Conservation (phyloP, 2,797 vertebrate species). For the Tympanoctomys barrerae region DNA sequence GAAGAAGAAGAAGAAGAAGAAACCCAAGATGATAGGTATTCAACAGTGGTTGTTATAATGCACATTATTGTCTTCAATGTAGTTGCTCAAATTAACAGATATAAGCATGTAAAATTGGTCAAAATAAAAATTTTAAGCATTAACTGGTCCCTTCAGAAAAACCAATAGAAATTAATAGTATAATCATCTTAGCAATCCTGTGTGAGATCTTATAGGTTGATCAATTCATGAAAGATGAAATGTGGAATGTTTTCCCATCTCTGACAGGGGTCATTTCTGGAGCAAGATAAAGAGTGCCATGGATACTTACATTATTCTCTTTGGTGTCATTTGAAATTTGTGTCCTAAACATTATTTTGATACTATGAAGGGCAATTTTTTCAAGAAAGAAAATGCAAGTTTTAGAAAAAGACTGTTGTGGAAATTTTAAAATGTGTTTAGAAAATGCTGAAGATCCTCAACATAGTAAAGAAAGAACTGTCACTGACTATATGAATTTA, state of each 20-base stretch:
- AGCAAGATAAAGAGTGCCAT: conserved; percentile 34
- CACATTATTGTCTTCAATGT: too few species aligned
- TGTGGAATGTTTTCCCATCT: background rate
- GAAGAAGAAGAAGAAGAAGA: too few species aligned
- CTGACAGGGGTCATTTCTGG: background rate
- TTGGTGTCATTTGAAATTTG: conserved; percentile 30
- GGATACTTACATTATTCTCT: conserved; percentile 31
- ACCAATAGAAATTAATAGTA: too few species aligned
- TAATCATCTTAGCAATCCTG: too few species aligned
- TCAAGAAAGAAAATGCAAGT: conserved; percentile 44
- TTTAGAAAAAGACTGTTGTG: conserved; percentile 53
- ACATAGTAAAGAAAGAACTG: conserved; percentile 35
- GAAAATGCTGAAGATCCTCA: background rate
- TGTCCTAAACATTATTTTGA: conserved; percentile 14
- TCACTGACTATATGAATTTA: conserved; percentile 15
- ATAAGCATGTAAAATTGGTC: too few species aligned
- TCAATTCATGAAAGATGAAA: conserved; percentile 51
- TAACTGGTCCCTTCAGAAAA: too few species aligned
- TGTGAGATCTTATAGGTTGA: background rate
- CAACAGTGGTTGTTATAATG: too few species aligned
- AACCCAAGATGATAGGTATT: too few species aligned
- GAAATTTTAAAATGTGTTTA: conserved; percentile 55
- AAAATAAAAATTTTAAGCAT: too few species aligned
- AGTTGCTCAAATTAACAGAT: too few species aligned
- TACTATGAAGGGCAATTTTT: conserved; percentile 18